Evolutionary conservation across 2,113 vertebrate species (phyloP).

Genomic region (Zootoca vivipara): DNA sequence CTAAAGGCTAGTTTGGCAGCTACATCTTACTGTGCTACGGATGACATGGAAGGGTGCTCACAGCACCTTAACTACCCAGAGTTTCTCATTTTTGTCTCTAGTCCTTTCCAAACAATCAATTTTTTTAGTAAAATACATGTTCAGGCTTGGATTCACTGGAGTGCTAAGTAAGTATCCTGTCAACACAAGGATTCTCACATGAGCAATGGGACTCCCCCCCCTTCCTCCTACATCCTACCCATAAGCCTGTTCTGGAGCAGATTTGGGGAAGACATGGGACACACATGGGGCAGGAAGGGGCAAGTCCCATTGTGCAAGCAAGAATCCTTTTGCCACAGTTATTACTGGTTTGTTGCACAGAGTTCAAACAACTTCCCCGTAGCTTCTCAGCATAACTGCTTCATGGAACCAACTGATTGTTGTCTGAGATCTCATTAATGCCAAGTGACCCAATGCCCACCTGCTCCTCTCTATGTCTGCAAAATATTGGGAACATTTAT

Average conservation of each 20-base stretch:
- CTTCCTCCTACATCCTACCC: too few relatives aligned
- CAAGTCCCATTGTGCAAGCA: too few relatives aligned
- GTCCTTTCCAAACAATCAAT: not conserved
- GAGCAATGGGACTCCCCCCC: too few relatives aligned
- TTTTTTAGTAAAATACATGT: not conserved
- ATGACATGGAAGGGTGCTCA: constrained; percentile 32
- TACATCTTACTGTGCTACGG: not conserved
- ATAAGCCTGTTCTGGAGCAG: too few relatives aligned
- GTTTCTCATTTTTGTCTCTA: not conserved
- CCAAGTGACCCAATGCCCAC: not conserved
- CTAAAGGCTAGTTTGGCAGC: constrained; percentile 14
- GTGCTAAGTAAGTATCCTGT: too few relatives aligned
- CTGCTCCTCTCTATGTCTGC: not conserved
- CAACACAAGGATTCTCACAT: too few relatives aligned
- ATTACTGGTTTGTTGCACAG: not conserved
- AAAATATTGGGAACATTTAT: not conserved
- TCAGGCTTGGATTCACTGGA: too few relatives aligned
- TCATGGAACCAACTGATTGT: not conserved
- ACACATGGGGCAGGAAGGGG: too few relatives aligned
- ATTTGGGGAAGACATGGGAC: too few relatives aligned
- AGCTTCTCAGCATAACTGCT: not conserved
- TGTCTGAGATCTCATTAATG: not conserved
- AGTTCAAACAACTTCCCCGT: not conserved
- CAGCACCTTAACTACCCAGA: constrained; percentile 2
- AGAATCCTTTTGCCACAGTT: not conserved